Base-by-base conservation (phyloP, 1,140 invertebrate genomes). In the Mycetomoellerius zeteki region DNA sequence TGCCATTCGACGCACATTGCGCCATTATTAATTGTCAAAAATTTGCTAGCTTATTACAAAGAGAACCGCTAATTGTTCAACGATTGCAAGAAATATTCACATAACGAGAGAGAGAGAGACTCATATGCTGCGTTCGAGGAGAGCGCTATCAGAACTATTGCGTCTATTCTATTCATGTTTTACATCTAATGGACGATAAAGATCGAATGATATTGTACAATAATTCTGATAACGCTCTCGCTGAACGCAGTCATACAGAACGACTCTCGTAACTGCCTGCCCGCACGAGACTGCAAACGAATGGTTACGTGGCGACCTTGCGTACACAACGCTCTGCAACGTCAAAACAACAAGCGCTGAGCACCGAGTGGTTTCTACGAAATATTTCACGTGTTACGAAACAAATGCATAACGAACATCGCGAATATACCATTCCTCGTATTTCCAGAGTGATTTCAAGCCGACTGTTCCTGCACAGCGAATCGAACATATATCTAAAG, bases 331-430 rank as follows among this genome's bases (percentile, higher is more conserved):
- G n/a, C 33, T 6, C 14, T n/a, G 1, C 21, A 43, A n/a, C 16
- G 19, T 4, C 65, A 21, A 24, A 69, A 47, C 37, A 69, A 47
- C 65, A 50, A 50, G 21, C 37, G 12, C 10, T 4, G 33, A 0
- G 10, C 65, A 43, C 8, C 19, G 65, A 24, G 33, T 24, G 65
- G 37, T 14, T 24, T 8, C 65, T 16, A 24, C 21, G 21, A 14
- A 69, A 69, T 69, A 69, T 69, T 69, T 69, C 37, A 69, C 21
- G 12, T 43, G 65, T 24, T 69, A 27, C 37, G 21, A 69, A 69
- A 24, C 37, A 69, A 69, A 69, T 69, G 65, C 37, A 69, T 50
- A 69, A 47, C 65, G 12, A 47, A 69, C 19, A 69, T 50, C n/a
- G 10, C n/a, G 65, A 24, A 50, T 69, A 21, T 1, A 21, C 33